A percentile compares a stretch with the other conserved stretches of the same genome.
These are phyloP conservation scores for Candidula unifasciata DNA, from an alignment of 2,888 invertebrate genomes.

Conservation along the genomic window DNA sequence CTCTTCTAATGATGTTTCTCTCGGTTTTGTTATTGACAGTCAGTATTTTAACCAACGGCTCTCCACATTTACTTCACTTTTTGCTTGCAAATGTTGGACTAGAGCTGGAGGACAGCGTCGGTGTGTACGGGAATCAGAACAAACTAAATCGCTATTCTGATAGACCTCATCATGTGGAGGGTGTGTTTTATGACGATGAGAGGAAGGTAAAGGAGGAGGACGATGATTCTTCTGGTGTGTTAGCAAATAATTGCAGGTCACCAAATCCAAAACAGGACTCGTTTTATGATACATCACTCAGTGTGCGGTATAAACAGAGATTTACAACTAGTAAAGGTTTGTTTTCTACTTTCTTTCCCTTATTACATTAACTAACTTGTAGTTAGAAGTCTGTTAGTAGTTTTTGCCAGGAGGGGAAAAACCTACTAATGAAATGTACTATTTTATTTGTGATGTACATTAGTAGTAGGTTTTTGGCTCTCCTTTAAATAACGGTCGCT, in stretches of 20 bases:
- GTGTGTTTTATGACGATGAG: not conserved
- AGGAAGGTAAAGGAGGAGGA: not conserved
- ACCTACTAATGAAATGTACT: too few relatives aligned
- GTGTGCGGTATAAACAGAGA: conserved; percentile 44
- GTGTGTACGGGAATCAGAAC: not conserved
- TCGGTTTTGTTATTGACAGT: not conserved
- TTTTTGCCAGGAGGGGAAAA: too few relatives aligned
- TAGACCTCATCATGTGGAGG: not conserved
- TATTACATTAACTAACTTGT: too few relatives aligned
- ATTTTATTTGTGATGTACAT: too few relatives aligned
- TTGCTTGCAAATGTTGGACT: not conserved
- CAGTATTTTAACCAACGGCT: not conserved
- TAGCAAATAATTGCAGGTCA: not conserved
- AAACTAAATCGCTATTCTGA: not conserved
- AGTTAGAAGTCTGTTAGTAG: too few relatives aligned
- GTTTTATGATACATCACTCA: conserved; percentile 47
- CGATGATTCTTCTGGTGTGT: not conserved
- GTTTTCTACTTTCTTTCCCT: not conserved
- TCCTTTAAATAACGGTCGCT: too few relatives aligned
- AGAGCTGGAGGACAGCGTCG: not conserved
- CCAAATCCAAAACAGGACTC: conserved; percentile 2
- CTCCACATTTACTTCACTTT: not conserved
- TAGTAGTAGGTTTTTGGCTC: too few relatives aligned
- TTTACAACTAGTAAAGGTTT: conserved; percentile 45
- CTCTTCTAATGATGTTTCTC: not conserved